phyloP scores from a whole-genome alignment of 2,113 vertebrate species.

The Oenanthe melanoleuca region DNA sequence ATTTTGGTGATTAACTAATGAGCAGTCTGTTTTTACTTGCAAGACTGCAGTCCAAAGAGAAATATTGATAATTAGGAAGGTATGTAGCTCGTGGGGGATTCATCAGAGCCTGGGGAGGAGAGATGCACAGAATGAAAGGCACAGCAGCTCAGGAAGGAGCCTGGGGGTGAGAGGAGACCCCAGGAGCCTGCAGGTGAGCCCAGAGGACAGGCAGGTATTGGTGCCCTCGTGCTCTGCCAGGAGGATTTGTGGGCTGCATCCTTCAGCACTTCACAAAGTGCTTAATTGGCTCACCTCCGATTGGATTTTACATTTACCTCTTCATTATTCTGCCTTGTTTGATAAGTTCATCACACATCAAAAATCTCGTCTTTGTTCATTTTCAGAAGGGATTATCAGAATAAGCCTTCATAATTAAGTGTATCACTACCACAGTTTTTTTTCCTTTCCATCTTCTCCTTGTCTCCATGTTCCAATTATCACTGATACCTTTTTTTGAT shows the following conservation, averaged over 20 bases:
- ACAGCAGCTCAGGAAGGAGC: neutral
- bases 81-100: neutral
- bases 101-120: neutral
- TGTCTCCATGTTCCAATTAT: conserved; percentile 65
- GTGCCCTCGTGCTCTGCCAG: neutral
- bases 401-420: conserved; percentile 72
- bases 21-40: conserved; percentile 26
- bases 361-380: conserved; percentile 66
- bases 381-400: conserved; percentile 63
- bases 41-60: conserved; percentile 8
- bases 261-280: conserved; percentile 24
- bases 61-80: conserved; percentile 48
- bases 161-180: neutral
- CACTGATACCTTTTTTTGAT: conserved; percentile 66
- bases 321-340: conserved; percentile 67
- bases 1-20: conserved; percentile 44
- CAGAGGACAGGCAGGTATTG: rapidly evolving
- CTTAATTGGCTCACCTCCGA: conserved; percentile 66
- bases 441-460: neutral
- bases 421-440: conserved; percentile 43
- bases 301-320: conserved; percentile 53
- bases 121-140: neutral
- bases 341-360: conserved; percentile 73
- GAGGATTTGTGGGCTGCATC: conserved; percentile 33
- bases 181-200: neutral